Base-by-base conservation (phyloP, 2,888 invertebrate species). In the Coleophora deauratella region DNA sequence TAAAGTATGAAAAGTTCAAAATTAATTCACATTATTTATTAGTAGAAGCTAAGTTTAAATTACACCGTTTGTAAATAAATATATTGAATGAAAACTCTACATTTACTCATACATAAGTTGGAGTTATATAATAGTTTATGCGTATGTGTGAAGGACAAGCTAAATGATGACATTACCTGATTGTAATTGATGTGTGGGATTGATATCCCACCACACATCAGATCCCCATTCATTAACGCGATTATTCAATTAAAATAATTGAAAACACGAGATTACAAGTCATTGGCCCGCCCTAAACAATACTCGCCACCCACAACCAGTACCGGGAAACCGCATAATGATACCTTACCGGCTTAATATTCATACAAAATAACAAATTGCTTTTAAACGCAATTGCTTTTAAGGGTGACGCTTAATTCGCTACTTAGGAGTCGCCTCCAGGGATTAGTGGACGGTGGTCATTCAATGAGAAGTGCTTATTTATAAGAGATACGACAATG, bases 391-490 rank as follows among this genome's bases (percentile, higher is more conserved):
- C 51, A 51, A n/a, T n/a, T n/a, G n/a, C n/a, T n/a, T 49, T 60
- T 50, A 58, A 60, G 55, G 50, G 44, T 42, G 41, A 41, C 45
- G 41, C 44, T 54, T 44, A 45, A 36, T 45, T 37, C 42, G 47
- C 49, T 47, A 47, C 51, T 49, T 49, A 46, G 46, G 45, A 28
- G 46, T 31, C 50, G 47, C 50, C 59, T 47, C 43, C 43, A 55
- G 50, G 59, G 66, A 70, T 70, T 67, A 67, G 47, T 48, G 44
- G 38, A 60, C 56, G 59, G 58, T 46, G 30, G 31, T 50, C 46
- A 52, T 58, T 57, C 49, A 45, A 38, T 43, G n/a, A 1, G 43
- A 47, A 21, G 21, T 21, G 21, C 21, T 49, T 52, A 50, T 54
- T 59, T 59, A 57, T 50, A 31, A 4, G n/a, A 31, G 21, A 49